These are phyloP conservation scores for Corythoichthys intestinalis DNA, from an alignment of 2,113 vertebrate species.

Conservation along the genomic window DNA sequence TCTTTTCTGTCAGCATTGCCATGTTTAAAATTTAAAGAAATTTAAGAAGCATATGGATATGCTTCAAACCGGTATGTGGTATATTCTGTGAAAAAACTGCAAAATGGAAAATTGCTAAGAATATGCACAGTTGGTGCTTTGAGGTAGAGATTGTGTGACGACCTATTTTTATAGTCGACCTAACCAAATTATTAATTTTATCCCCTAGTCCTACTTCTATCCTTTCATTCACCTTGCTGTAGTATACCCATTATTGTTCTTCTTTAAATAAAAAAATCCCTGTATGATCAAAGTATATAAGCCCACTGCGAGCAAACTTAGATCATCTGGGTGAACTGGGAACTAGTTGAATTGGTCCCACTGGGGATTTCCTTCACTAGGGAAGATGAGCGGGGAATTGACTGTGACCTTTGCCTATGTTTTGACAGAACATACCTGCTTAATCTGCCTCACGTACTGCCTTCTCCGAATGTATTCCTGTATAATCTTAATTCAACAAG, in stretches of 20 bases:
- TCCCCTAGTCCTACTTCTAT: neutral
- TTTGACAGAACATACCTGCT: constrained; percentile 46
- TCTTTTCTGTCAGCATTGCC: neutral
- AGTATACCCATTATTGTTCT: neutral
- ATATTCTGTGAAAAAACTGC: neutral
- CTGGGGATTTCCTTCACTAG: constrained; percentile 42
- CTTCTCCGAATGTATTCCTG: too few relatives aligned
- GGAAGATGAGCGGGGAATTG: constrained; percentile 5
- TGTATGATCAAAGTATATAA: neutral
- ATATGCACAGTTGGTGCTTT: too few relatives aligned
- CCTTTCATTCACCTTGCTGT: neutral
- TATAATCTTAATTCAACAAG: too few relatives aligned
- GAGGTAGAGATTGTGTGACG: too few relatives aligned
- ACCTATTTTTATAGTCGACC: neutral
- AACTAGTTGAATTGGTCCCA: constrained; percentile 28
- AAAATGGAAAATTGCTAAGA: neutral
- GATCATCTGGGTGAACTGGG: constrained; percentile 24
- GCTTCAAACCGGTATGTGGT: neutral
- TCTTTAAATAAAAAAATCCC: constrained; percentile 6
- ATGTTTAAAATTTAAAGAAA: neutral
- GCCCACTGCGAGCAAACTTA: constrained; percentile 19
- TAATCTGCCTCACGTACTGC: constrained; percentile 32
- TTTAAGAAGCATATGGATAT: neutral
- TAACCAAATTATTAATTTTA: neutral
- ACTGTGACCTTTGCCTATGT: constrained; percentile 25